Percentiles rank a stretch among this genome's conserved stretches.
Evolutionary conservation across 2,888 invertebrate species (phyloP).

Genomic region (Drosophila paucipuncta): DNA sequence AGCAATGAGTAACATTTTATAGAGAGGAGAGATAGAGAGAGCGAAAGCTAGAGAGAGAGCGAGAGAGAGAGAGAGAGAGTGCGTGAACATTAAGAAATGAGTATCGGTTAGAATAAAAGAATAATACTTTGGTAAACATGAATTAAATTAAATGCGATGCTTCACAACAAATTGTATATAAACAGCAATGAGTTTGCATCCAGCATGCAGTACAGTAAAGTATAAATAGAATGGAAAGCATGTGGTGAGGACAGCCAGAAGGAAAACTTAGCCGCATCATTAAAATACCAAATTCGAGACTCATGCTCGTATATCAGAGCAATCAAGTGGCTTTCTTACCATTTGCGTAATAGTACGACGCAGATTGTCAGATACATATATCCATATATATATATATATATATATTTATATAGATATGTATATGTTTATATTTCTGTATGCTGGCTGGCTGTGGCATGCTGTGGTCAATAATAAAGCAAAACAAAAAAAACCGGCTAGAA

Average conservation of each 20-base stretch:
- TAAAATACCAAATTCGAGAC: slow-evolving; percentile 29
- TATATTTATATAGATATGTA: background rate
- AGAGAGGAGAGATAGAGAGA: background rate
- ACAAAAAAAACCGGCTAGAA: slow-evolving; percentile 66
- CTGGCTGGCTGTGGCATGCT: slow-evolving; percentile 19
- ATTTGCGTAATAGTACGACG: slow-evolving; percentile 57
- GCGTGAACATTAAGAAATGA: background rate
- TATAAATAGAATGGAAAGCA: slow-evolving; percentile 18
- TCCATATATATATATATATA: background rate
- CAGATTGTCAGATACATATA: slow-evolving; percentile 44
- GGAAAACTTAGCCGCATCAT: slow-evolving; percentile 11
- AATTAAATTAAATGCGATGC: background rate
- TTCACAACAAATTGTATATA: slow-evolving; percentile 26
- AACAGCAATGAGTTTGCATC: slow-evolving; percentile 31
- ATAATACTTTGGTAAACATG: background rate
- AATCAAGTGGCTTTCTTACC: slow-evolving; percentile 30
- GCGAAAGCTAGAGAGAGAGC: too few species aligned
- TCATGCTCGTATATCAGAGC: slow-evolving; percentile 14
- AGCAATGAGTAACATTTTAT: background rate
- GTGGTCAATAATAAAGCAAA: slow-evolving; percentile 40
- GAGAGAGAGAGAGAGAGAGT: too few species aligned
- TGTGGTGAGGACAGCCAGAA: slow-evolving; percentile 16
- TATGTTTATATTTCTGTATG: background rate
- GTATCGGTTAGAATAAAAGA: too few species aligned
- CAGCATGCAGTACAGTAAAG: slow-evolving; percentile 8